Evolutionary conservation across 2,113 vertebrate species (phyloP), one percentile per base, ranked within the genome.

Genomic region (Aspiorhynchus laticeps): DNA sequence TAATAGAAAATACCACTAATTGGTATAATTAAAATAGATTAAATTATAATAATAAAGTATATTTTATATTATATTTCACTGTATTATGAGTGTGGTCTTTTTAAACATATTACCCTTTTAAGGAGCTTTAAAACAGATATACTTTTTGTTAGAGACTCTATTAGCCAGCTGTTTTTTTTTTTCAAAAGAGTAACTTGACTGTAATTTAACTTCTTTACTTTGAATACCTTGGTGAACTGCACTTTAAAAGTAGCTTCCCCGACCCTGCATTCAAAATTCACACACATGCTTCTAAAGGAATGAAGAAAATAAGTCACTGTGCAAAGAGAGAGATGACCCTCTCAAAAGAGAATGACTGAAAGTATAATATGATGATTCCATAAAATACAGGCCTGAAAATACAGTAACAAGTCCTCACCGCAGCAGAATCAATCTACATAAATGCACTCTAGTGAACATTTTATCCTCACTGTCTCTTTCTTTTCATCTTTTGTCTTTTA

Each of bases 301-400:
- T 46, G 7, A 28, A 76, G 73, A 76, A 46, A 46, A 76, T 28
- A 76, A 26, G 69, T 73, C 36, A 41, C 11, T 41, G 36, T 41
- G 36, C 21, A 73, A 24, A 73, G 36, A 71, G 33, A 41, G 41
- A 46, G 73, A 76, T 76, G 41, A 46, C 41, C 41, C 41, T 75
- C 73, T 46, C 15, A 75, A 75, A 75, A 75, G 41, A 48, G 14
- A 2, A 75, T 15, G 38, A 28, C 12, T 48, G 12, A 48, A 28
- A 28, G 73, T 76, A 76, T 75, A 46, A 75, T 48, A 76, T 76
- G n/a, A 46, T n/a, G 12, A 76, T 76, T 76, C n/a, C 12, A 76
- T 76, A 76, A 76, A 76, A 76, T 46, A 46, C 73, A 26, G 73
- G 6, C 41, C 24, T 46, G 73, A 75, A 46, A 75, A 73, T 74